Evolutionary conservation across 1,140 invertebrate genomes (phyloP).

Genomic region (Bombus fervidus): DNA sequence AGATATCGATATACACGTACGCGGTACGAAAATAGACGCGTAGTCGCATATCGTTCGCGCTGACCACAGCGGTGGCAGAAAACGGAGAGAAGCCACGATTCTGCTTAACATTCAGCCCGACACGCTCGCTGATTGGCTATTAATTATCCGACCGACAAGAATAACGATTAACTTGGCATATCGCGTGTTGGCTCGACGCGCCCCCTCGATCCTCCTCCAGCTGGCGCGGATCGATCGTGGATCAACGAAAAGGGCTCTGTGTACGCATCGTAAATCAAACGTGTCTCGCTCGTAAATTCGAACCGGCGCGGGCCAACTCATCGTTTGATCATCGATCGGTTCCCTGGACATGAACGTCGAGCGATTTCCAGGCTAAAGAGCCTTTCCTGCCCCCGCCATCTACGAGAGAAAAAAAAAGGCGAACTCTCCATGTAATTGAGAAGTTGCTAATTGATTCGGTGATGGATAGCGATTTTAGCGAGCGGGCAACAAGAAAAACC

Average conservation of each 20-base stretch:
- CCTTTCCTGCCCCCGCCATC: background rate
- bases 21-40: background rate
- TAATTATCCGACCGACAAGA: conserved; percentile 73
- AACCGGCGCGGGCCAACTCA: conserved; percentile 52
- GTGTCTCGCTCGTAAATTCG: conserved; percentile 69
- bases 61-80: conserved; percentile 40
- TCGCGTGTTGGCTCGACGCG: conserved; percentile 61
- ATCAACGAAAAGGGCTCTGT: conserved; percentile 53
- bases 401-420: background rate
- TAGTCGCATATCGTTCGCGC: conserved; percentile 24
- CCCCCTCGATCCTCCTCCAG: conserved; percentile 40
- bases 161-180: conserved; percentile 73
- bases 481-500: conserved; percentile 28
- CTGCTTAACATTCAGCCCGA: conserved; percentile 71
- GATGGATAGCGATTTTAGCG: conserved; percentile 65
- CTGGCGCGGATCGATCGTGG: conserved; percentile 65
- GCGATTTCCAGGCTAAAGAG: conserved; percentile 34
- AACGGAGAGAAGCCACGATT: conserved; percentile 38
- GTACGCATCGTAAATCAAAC: conserved; percentile 66
- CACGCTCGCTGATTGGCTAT: conserved; percentile 72
- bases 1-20: background rate
- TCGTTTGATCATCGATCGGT: conserved; percentile 68
- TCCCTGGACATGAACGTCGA: conserved; percentile 10
- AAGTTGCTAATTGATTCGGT: conserved; percentile 66
- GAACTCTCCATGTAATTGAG: conserved; percentile 54